Evolutionary conservation across 2,888 invertebrate species (phyloP), one percentile per base, ranked within the genome.

Genomic region (Yponomeuta malinellus): DNA sequence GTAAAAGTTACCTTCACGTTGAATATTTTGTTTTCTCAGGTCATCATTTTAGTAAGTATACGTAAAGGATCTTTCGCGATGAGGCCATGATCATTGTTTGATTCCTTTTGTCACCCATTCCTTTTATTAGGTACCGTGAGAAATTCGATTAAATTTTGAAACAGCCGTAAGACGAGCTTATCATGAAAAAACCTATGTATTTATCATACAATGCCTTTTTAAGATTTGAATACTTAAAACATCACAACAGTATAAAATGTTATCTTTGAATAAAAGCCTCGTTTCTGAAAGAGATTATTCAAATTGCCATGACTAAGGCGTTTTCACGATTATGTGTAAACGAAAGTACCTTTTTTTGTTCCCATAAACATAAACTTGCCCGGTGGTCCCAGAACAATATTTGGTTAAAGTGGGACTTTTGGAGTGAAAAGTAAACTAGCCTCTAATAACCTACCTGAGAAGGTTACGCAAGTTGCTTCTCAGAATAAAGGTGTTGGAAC

Each of bases 231-330:
- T 59, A 15, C 15, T 59, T 59, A 59, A 59, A 59, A 12, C 52
- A 59, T 15, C 52, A 15, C 52, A 59, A 59, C 52, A 59, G 12
- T 59, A 59, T 12, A 59, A 15, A 12, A 15, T 59, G 52, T 59
- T 64, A 64, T 64, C 64, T 64, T 23, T 6, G 2, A 29, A 43
- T 43, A 64, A 64, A 71, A 63, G 29, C 67, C 23, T 63, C 43
- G 43, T 68, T 29, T 10, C 37, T 8, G 29, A 65, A 70, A 65
- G 64, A 70, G 78, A 81, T 83, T 79, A 81, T 75, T 77, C 73
- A 81, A 81, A 83, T 83, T 80, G 79, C 80, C 76, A 83, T 83
- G 85, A 84, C 79, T 78, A 73, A 78, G 73, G 71, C 73, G 73
- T 79, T 80, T 59, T 79, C 75, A 81, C 81, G 78, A 75, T 77